Base-by-base conservation (phyloP, 2,797 vertebrate species). In the Clarias platycephalus region DNA sequence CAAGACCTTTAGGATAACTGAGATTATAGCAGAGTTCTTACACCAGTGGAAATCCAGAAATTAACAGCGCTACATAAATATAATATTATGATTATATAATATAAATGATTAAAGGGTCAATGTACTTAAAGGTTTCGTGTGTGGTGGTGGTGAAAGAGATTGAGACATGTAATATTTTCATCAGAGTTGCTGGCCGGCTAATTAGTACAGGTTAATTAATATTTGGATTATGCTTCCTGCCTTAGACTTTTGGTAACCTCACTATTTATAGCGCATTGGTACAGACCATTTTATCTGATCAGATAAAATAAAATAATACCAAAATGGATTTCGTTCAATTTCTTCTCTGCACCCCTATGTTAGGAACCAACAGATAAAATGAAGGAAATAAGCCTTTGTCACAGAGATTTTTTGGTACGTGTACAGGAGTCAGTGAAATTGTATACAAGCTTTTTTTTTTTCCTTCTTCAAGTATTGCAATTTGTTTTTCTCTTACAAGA, bases 301-400 rank as follows among this genome's bases (percentile, higher is more conserved):
- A 15, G 68, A 58, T 34, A 80, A 66, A 70, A 82, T 80, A 78
- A 80, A 75, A 53, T n/a, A 44, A n/a, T 10, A 79, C 34, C 49
- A 22, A 79, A 26, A 79, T 4, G 34, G 34, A 71, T 82, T 62
- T 37, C 44, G 60, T 86, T 68, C 81, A 40, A 84, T 86, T 78
- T 77, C 44, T 44, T 64, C 44, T 78, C 72, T 67, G 62, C 49
- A 34, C 34, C 57, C 24, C 5, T 55, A 58, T 55, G 22, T 60
- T 67, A 83, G 4, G 1, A 81, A 53, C 28, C 24, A 55, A 26
- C 31, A 62, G 26, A 82, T 62, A 71, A 70, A 70, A 62, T 53
- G 8, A 22, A 62, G 5, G 55, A 68, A 76, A 75, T 60, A 53
- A 60, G 55, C 60, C 15, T 55, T 82, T 31, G 40, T 67, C 70